phyloP scores from a whole-genome alignment of 1,140 invertebrate genomes.

The Lepidurus arcticus region DNA sequence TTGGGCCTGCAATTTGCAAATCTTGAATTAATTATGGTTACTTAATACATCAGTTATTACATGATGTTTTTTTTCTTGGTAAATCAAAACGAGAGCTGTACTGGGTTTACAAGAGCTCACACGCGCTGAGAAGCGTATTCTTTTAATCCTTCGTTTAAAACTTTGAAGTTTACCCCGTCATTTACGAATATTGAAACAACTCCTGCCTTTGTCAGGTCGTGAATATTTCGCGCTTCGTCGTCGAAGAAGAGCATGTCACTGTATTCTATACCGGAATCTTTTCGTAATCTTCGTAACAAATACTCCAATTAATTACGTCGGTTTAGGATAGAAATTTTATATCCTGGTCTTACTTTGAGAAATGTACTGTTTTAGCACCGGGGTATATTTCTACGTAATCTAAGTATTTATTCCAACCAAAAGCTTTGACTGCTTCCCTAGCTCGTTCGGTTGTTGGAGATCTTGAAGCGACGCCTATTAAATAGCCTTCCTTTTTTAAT shows the following conservation, averaged over 20 bases:
- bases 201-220: not conserved
- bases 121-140: not conserved
- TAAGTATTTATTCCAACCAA: not conserved
- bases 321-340: not conserved
- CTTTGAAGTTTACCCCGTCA: not conserved
- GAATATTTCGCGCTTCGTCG: not conserved
- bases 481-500: not conserved
- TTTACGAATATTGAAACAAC: not conserved
- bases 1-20: no score
- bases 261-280: not conserved
- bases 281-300: not conserved
- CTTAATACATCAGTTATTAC: no score
- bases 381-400: slow-evolving; percentile 8
- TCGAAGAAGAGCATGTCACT: not conserved
- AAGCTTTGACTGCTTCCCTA: not conserved
- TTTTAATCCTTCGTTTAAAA: not conserved
- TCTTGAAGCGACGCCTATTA: not conserved
- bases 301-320: not conserved
- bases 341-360: not conserved
- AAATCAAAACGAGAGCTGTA: not conserved
- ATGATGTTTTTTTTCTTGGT: no score
- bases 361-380: slow-evolving; percentile 2
- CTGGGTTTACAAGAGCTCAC: not conserved
- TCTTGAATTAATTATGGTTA: no score
- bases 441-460: slow-evolving; percentile 5